A percentile compares a stretch with the other conserved stretches of the same genome.
Conservation (phyloP, 2,888 invertebrate species). For the Thereva nobilitata region DNA sequence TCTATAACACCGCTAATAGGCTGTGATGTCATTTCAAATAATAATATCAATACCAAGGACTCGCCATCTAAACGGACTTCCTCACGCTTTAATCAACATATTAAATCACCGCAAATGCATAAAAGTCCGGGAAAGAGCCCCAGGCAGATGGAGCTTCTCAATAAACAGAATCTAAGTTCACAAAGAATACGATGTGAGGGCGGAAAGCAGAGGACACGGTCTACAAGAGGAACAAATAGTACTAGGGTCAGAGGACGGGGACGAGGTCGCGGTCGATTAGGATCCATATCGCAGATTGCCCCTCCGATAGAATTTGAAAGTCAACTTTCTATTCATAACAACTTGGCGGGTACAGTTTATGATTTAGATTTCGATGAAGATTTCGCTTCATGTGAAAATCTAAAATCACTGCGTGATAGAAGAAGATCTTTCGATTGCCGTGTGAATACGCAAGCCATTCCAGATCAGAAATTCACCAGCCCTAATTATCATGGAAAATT, state of each 20-base stretch:
- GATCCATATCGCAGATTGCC: constrained; percentile 47
- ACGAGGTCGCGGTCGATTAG: constrained; percentile 48
- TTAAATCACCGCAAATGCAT: constrained; percentile 66
- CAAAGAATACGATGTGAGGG: constrained; percentile 43
- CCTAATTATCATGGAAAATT: constrained; percentile 47
- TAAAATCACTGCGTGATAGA: constrained; percentile 79
- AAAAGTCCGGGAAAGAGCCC: constrained; percentile 74
- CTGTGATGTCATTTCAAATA: constrained; percentile 29
- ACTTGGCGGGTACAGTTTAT: constrained; percentile 83
- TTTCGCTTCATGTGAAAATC: constrained; percentile 74
- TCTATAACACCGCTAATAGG: constrained; percentile 43
- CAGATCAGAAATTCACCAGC: constrained; percentile 47
- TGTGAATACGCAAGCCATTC: constrained; percentile 28
- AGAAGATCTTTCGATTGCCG: constrained; percentile 74
- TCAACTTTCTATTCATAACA: constrained; percentile 69
- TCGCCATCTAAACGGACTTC: constrained; percentile 53
- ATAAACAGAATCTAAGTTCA: constrained; percentile 44
- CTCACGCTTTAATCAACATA: constrained; percentile 48
- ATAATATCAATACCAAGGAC: constrained; percentile 44
- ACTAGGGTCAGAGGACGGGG: constrained; percentile 58
- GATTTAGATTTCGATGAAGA: constrained; percentile 86
- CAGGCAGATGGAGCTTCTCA: constrained; percentile 61
- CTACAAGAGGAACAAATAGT: constrained; percentile 45
- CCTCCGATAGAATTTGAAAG: constrained; percentile 62
- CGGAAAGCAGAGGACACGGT: constrained; percentile 51